A percentile compares a stretch with the other conserved stretches of the same genome.
phyloP scores from a whole-genome alignment of 2,797 vertebrate genomes.

The Gorsachius magnificus region DNA sequence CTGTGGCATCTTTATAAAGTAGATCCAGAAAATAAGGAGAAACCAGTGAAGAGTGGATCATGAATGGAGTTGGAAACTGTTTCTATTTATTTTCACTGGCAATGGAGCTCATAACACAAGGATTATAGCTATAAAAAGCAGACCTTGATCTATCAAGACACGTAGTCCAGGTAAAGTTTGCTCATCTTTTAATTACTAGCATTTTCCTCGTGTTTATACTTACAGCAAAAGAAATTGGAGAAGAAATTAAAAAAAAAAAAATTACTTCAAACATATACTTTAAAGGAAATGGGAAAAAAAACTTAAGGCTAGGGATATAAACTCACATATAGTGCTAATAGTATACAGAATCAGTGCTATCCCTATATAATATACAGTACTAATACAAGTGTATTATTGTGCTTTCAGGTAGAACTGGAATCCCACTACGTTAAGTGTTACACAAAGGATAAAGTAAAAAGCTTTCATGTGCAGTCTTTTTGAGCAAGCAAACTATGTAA shows the following conservation, averaged over 20 bases:
- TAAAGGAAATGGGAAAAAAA: neutral
- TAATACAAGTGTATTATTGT: neutral
- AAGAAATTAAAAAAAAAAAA: neutral
- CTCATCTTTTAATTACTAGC: neutral
- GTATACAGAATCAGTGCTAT: neutral
- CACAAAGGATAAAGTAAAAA: neutral
- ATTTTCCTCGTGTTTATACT: neutral
- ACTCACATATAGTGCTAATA: neutral
- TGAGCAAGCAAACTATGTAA: slow-evolving; percentile 14
- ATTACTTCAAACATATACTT: neutral
- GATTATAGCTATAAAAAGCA: slow-evolving; percentile 77
- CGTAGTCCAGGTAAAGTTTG: neutral
- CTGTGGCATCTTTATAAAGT: slow-evolving; percentile 76
- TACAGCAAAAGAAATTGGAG: neutral
- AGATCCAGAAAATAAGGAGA: slow-evolving; percentile 71
- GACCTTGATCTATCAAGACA: slow-evolving; percentile 60
- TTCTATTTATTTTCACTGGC: slow-evolving; percentile 86
- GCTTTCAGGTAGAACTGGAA: neutral
- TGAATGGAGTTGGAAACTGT: slow-evolving; percentile 81
- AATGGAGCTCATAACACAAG: slow-evolving; percentile 74
- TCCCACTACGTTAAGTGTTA: neutral
- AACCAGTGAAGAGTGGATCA: slow-evolving; percentile 69
- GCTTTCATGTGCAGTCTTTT: neutral
- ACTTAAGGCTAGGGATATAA: neutral
- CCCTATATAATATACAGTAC: neutral